These are phyloP conservation scores for Alfaro cultratus DNA, from an alignment of 2,797 vertebrate genomes.

Conservation along the genomic window DNA sequence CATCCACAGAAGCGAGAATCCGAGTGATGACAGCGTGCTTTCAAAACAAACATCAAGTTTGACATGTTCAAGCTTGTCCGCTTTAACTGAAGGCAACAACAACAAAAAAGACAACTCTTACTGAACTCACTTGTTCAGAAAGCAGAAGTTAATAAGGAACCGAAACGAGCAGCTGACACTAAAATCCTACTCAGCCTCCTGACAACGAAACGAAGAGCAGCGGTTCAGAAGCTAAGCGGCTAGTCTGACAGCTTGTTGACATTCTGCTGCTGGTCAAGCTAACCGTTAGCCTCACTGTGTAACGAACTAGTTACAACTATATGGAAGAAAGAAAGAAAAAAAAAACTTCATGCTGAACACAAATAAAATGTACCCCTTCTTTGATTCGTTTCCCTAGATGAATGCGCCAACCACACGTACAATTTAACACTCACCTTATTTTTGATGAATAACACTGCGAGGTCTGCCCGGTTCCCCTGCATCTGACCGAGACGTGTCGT, in stretches of 20 bases:
- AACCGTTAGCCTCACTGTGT: slow-evolving; percentile 51
- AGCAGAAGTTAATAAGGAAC: slow-evolving; percentile 12
- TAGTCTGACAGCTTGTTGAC: slow-evolving; percentile 64
- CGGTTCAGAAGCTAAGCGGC: slow-evolving; percentile 50
- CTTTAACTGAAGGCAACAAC: slow-evolving; percentile 4
- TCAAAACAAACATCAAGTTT: slow-evolving; percentile 19
- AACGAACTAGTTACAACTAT: slow-evolving; percentile 17
- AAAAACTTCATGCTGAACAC: background rate
- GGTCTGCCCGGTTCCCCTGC: slow-evolving; percentile 51
- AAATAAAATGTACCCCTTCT: background rate
- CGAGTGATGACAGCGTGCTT: background rate
- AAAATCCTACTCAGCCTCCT: background rate
- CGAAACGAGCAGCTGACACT: slow-evolving; percentile 9
- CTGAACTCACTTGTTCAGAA: background rate
- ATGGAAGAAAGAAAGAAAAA: background rate
- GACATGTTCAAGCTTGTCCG: slow-evolving; percentile 49
- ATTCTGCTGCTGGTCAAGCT: slow-evolving; percentile 49
- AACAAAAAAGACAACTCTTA: slow-evolving; percentile 14
- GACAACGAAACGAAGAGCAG: slow-evolving; percentile 1
- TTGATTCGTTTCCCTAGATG: rapidly evolving
- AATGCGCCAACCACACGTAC: background rate
- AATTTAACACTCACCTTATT: slow-evolving; percentile 68
- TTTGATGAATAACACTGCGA: slow-evolving; percentile 15
- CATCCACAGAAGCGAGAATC: slow-evolving; percentile 34
- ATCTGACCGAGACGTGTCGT: slow-evolving; percentile 63